phyloP scores from a whole-genome alignment of 2,888 invertebrate species.

The Opisthograptis luteolata region DNA sequence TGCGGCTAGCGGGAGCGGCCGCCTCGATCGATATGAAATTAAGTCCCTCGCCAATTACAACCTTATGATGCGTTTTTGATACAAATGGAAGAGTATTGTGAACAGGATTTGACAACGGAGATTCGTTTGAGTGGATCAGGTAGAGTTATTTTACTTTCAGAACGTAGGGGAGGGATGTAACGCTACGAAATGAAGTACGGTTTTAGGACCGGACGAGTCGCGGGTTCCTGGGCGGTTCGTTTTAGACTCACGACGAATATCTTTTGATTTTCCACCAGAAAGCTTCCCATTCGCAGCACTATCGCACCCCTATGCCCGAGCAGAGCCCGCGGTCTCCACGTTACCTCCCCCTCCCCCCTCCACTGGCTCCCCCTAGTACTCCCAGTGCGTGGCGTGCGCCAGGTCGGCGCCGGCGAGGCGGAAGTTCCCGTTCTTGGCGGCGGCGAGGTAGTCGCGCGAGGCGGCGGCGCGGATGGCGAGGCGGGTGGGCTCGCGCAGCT shows the following conservation, averaged over 20 bases:
- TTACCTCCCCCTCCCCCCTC: neutral
- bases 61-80: conserved; percentile 35
- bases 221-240: no score
- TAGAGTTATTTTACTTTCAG: conserved; percentile 1
- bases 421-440: conserved; percentile 96
- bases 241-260: no score
- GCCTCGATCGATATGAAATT: conserved; percentile 48
- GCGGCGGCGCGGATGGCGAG: conserved; percentile 93
- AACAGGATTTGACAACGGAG: conserved; percentile 46
- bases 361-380: conserved; percentile 87
- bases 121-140: conserved; percentile 49
- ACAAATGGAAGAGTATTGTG: conserved; percentile 66
- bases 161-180: neutral
- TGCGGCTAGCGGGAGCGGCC: conserved; percentile 57
- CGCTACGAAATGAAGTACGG: no score
- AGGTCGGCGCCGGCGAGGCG: conserved; percentile 91
- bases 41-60: conserved; percentile 56
- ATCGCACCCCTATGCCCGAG: neutral
- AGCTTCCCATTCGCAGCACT: no score
- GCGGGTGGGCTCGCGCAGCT: conserved; percentile 96
- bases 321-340: neutral
- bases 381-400: conserved; percentile 95
- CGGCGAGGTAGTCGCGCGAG: conserved; percentile 91
- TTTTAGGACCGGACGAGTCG: no score
- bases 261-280: no score